phyloP scores from a whole-genome alignment of 30 jellyfish, hydroid and myxozoan genomes.

The Pelagia noctiluca region DNA sequence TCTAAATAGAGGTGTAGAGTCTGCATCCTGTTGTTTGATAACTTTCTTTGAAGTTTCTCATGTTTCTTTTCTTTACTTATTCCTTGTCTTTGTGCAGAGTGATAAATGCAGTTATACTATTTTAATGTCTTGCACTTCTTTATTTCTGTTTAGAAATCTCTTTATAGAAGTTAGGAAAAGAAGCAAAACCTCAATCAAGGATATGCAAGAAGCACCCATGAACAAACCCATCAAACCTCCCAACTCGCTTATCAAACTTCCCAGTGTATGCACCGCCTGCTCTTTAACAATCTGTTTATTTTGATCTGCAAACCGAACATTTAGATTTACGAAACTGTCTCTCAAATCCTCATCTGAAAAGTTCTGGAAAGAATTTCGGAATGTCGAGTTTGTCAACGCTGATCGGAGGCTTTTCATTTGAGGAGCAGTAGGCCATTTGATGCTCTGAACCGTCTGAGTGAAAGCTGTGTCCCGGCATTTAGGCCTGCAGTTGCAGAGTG shows the following conservation, averaged over 20 bases:
- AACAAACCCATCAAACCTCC: slow-evolving; percentile 49
- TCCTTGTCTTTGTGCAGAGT: too few species aligned
- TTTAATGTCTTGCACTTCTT: too few species aligned
- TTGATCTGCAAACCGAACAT: background rate
- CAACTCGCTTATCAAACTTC: slow-evolving; percentile 1
- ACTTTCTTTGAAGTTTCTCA: too few species aligned
- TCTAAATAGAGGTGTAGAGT: too few species aligned
- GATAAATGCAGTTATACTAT: too few species aligned
- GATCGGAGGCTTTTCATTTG: background rate
- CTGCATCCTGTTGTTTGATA: too few species aligned
- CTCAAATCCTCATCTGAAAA: background rate
- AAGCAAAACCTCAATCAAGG: slow-evolving; percentile 9
- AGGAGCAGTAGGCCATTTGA: background rate
- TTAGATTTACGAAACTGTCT: background rate
- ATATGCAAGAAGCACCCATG: slow-evolving; percentile 23
- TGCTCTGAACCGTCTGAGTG: background rate
- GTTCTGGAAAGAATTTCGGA: background rate
- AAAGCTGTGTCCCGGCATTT: background rate
- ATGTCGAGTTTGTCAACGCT: background rate
- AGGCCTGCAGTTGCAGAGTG: background rate
- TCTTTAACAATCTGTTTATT: background rate
- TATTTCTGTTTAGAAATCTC: background rate
- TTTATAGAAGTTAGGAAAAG: background rate
- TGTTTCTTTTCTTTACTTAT: too few species aligned
- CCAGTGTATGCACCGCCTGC: background rate